phyloP scores from a whole-genome alignment of 2,113 vertebrate species.

The Montifringilla adamsi region DNA sequence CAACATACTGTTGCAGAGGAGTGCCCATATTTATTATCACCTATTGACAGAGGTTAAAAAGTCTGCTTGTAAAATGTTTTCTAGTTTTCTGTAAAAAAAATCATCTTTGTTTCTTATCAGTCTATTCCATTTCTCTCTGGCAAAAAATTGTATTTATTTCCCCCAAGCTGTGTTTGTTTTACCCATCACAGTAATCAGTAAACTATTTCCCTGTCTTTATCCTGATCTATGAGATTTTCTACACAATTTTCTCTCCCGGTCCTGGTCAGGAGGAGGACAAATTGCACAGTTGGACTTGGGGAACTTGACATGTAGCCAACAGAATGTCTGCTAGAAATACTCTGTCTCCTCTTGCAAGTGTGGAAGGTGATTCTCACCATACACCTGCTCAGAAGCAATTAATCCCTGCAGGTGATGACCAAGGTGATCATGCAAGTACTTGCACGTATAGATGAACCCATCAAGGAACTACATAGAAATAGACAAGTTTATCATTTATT shows the following conservation, averaged over 20 bases:
- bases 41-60: background rate
- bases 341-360: background rate
- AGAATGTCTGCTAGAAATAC: background rate
- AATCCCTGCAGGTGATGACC: background rate
- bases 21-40: background rate
- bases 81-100: background rate
- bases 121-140: background rate
- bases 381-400: background rate
- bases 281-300: background rate
- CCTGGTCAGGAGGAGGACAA: background rate
- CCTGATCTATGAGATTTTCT: background rate
- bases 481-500: background rate
- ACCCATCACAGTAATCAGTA: background rate
- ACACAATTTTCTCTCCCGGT: background rate
- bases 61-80: background rate
- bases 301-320: background rate
- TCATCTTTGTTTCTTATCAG: background rate
- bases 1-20: background rate
- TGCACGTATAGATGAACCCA: background rate
- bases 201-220: background rate
- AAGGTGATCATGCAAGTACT: background rate
- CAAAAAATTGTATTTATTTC: background rate
- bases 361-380: background rate
- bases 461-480: background rate
- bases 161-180: background rate